Conservation (phyloP, 1,140 invertebrate genomes). For the Agrypnia vestita region DNA sequence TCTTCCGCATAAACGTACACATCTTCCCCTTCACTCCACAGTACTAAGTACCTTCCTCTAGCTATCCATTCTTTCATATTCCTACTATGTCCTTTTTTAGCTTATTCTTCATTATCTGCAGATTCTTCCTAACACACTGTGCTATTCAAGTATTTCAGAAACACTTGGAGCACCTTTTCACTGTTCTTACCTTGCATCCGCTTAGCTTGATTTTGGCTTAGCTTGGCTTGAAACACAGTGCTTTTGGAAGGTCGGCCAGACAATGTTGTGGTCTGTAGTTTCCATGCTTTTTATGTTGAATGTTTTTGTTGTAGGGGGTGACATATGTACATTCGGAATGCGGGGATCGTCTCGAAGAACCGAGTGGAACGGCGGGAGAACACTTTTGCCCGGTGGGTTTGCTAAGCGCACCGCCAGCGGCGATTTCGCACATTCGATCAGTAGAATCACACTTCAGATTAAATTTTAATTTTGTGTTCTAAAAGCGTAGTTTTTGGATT, state of each 20-base stretch:
- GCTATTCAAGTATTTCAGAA: slow-evolving; percentile 8
- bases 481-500: neutral
- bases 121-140: slow-evolving; percentile 23
- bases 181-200: neutral
- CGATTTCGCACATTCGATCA: neutral
- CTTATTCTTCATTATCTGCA: neutral
- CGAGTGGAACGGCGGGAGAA: slow-evolving; percentile 1
- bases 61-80: neutral
- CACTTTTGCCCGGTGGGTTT: slow-evolving; percentile 21
- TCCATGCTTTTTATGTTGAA: slow-evolving; percentile 49
- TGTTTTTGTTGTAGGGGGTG: slow-evolving; percentile 58
- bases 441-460: slow-evolving; percentile 2
- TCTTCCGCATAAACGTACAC: too few species aligned
- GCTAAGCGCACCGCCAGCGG: slow-evolving; percentile 2
- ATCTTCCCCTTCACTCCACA: too few species aligned
- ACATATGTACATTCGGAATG: slow-evolving; percentile 55
- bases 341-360: slow-evolving; percentile 20
- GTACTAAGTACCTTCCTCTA: neutral
- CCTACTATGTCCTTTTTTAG: neutral
- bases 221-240: neutral
- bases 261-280: neutral
- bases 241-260: slow-evolving; percentile 6
- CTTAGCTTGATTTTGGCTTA: neutral
- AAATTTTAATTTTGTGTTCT: neutral
- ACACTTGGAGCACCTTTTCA: neutral